phyloP scores from a whole-genome alignment of 1,140 invertebrate genomes.

The Bombus waltoni region DNA sequence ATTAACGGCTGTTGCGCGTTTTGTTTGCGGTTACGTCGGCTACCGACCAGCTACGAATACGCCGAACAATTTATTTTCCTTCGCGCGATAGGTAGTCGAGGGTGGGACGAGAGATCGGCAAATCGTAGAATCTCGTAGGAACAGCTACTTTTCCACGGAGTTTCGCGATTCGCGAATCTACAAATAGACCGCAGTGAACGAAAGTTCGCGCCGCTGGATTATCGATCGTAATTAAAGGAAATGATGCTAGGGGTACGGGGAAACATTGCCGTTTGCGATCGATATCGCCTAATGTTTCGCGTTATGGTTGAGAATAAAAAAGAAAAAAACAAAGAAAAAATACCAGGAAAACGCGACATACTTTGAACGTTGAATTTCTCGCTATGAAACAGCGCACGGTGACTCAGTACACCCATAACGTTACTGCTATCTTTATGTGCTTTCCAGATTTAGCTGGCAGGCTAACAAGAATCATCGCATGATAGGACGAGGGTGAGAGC shows the following conservation, averaged over 20 bases:
- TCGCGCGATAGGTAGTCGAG: neutral
- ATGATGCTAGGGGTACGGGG: slow-evolving; percentile 4
- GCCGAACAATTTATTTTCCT: too few relatives aligned
- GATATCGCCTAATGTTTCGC: slow-evolving; percentile 10
- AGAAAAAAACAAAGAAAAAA: neutral
- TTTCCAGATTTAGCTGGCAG: slow-evolving; percentile 36
- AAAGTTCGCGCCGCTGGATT: slow-evolving; percentile 12
- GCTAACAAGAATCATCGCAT: slow-evolving; percentile 38
- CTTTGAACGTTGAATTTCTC: neutral
- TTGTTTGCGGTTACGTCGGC: neutral
- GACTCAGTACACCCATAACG: slow-evolving; percentile 28
- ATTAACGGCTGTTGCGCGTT: neutral
- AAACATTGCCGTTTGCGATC: slow-evolving; percentile 16
- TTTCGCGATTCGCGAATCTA: neutral
- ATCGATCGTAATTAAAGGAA: slow-evolving; percentile 43
- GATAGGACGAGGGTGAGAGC: slow-evolving; percentile 60
- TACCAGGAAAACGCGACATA: neutral
- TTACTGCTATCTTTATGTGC: slow-evolving; percentile 33
- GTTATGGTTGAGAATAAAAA: neutral
- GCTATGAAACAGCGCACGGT: neutral
- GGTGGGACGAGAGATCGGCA: neutral
- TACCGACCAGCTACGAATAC: neutral
- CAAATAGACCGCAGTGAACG: neutral
- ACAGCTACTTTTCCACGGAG: neutral
- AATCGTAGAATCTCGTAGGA: neutral